Conservation (phyloP, 1,140 invertebrate species). For the Macrosteles quadrilineatus region DNA sequence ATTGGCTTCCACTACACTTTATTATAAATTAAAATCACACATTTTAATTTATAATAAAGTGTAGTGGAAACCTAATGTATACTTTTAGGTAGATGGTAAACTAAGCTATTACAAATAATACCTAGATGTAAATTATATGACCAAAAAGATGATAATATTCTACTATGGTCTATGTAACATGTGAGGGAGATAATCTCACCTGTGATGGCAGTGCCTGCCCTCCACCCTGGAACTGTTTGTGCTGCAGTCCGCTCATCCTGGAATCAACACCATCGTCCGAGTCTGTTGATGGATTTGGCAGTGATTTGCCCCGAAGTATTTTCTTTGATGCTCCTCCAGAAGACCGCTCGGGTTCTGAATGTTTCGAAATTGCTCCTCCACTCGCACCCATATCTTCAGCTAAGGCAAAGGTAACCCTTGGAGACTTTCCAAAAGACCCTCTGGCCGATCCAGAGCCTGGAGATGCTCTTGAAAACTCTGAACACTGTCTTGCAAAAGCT, state of each 20-base stretch:
- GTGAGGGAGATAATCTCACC: too few species aligned
- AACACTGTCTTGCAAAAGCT: slow-evolving; percentile 32
- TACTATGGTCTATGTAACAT: too few species aligned
- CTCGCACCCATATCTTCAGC: slow-evolving; percentile 41
- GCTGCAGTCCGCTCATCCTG: slow-evolving; percentile 11
- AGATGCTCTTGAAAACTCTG: slow-evolving; percentile 33
- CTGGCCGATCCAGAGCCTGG: slow-evolving; percentile 33
- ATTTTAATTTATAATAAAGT: too few species aligned
- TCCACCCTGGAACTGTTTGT: slow-evolving; percentile 19
- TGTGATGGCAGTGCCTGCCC: not conserved
- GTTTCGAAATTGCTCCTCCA: slow-evolving; percentile 32
- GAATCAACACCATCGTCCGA: slow-evolving; percentile 16
- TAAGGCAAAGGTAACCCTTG: slow-evolving; percentile 44
- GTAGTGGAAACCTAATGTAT: too few species aligned
- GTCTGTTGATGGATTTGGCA: not conserved
- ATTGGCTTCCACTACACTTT: too few species aligned
- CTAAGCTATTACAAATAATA: too few species aligned
- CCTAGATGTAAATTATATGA: too few species aligned
- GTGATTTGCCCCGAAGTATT: slow-evolving; percentile 14
- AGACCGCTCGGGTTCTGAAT: not conserved
- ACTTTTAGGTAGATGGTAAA: too few species aligned
- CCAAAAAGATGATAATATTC: too few species aligned
- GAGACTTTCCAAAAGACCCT: slow-evolving; percentile 44
- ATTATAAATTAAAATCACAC: too few species aligned
- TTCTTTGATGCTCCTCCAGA: slow-evolving; percentile 27